Percentiles rank a stretch among this genome's conserved stretches.
Evolutionary conservation across 2,797 vertebrate species (phyloP).

Genomic region (Sphenodon punctatus): DNA sequence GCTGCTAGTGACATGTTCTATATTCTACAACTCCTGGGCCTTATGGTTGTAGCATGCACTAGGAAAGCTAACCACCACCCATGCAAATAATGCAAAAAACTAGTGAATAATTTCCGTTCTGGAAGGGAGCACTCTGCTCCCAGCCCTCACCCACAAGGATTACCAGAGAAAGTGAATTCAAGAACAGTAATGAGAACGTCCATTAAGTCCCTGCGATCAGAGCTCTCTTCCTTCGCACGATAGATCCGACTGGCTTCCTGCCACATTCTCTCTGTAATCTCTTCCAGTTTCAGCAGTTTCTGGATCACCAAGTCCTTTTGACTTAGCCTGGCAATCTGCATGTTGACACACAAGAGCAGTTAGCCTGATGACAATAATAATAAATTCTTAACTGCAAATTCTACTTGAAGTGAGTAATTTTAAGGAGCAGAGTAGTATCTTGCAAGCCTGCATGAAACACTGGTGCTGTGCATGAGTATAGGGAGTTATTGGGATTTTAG

Average conservation of each 20-base stretch:
- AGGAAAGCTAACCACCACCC: neutral
- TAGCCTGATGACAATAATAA: neutral
- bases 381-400: neutral
- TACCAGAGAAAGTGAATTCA: constrained; percentile 1
- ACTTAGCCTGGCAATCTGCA: constrained; percentile 58
- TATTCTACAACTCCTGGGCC: no score
- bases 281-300: constrained; percentile 56
- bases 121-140: no score
- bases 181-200: neutral
- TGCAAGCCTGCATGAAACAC: no score
- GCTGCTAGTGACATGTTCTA: no score
- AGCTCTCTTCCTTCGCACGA: neutral
- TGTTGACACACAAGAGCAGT: neutral
- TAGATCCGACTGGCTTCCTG: constrained; percentile 54
- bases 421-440: neutral
- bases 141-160: neutral
- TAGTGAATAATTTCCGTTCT: neutral
- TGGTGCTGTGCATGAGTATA: no score
- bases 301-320: constrained; percentile 52
- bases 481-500: no score
- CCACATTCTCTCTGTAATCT: neutral
- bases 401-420: neutral
- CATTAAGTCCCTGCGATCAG: neutral
- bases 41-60: neutral
- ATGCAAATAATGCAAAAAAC: neutral